Base-by-base conservation (phyloP, 2,888 invertebrate species). In the Hyalella azteca region DNA sequence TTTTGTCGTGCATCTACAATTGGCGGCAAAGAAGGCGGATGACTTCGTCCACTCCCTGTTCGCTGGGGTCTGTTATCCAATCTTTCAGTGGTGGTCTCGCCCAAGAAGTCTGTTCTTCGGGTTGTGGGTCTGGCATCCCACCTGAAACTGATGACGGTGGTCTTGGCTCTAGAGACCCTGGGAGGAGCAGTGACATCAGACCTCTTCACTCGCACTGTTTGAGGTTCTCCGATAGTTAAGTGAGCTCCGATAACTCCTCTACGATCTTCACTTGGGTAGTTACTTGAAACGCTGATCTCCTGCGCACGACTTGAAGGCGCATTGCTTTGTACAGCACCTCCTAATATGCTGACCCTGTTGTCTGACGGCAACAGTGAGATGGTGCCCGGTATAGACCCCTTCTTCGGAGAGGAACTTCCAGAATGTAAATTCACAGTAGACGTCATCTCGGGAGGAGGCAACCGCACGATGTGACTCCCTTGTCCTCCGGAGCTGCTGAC, bases 101-200 rank as follows among this genome's bases (percentile, higher is more conserved):
- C 7, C 11, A 26, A 54, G 3, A 29, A 2, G 11, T 22, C 5
- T 5, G 39, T 26, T 26, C 26, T 75, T 19, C n/a, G 26, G 45
- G 75, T 75, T 41, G 75, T 75, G 32, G 75, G 15, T 39, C 45
- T 40, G 26, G 41, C 39, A 7, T 45, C 75, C 75, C 75, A 75
- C 45, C 45, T 29, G 45, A 75, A 75, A 26, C 45, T 75, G 45
- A 75, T 75, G 26, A 45, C 36, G 45, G 75, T 75, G 29, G 75
- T 75, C 45, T 45, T 75, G 22, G 75, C 75, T 75, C 45, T 75
- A 7, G 75, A 75, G 41, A 75, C 45, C 29, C 75, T 40, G 26
- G 75, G 75, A 3, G 40, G 29, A 26, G 45, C 45, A n/a, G 75
- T 75, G 29, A 75, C 40, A 1, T n/a, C 41, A 26, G 75, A 75